Base-by-base conservation (phyloP, 2,113 vertebrate species). In the Phoxinus phoxinus region DNA sequence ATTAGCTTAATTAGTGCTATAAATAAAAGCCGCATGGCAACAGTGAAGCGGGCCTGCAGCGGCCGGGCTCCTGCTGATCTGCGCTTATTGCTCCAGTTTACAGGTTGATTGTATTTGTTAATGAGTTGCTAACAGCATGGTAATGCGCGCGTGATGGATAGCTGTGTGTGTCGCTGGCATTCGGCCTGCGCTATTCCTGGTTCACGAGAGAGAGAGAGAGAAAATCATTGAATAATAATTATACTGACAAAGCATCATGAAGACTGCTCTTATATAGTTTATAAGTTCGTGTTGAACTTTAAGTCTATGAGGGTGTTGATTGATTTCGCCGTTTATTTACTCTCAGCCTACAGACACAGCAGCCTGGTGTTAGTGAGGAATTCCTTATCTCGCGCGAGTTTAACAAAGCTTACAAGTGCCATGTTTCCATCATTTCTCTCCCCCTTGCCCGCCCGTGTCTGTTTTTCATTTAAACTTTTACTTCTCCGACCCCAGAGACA, bases 61-160 rank as follows among this genome's bases (percentile, higher is more conserved):
- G 91, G 87, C 48, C 48, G 48, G 91, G 90, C 89, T 88, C 90
- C 87, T 44, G 90, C 65, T 90, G 91, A 92, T 90, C 80, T 75
- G 27, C 87, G 88, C 83, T 77, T 88, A 88, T 95, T 93, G 91
- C 92, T 91, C 90, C 81, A 90, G 90, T 92, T 94, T 90, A 87
- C 85, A 86, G 87, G 89, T 89, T 87, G 92, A 94, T 94, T 95
- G 94, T 93, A 59, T 94, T 93, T 92, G 94, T 94, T 95, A 95
- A 96, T 95, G 92, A 95, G 94, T 94, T 94, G 94, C 94, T 95
- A 96, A 96, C 94, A 94, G 93, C 92, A 75, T 90, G 89, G 90
- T 95, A 94, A 94, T 92, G 89, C 30, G 86, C 89, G 41, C 81
- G 93, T 94, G 94, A 94, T 94, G 93, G 95, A 95, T 95, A 91